phyloP scores from a whole-genome alignment of 2,797 vertebrate species.

The Cirrhinus molitorella region DNA sequence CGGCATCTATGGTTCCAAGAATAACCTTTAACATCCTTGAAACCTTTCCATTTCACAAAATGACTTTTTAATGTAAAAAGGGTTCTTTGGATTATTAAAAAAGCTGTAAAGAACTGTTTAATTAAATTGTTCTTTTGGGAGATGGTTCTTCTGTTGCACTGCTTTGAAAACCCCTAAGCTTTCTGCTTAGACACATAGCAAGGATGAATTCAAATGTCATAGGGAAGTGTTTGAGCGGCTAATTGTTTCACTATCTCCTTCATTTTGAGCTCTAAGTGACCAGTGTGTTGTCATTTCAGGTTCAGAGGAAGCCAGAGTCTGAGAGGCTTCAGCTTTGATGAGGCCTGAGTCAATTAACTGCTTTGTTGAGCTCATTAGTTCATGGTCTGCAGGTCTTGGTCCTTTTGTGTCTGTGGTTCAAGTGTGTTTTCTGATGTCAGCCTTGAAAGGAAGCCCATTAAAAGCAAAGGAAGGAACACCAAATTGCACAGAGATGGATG shows the following conservation, averaged over 20 bases:
- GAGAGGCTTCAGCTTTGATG: slow-evolving; percentile 31
- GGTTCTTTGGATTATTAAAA: too few relatives aligned
- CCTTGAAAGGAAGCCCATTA: slow-evolving; percentile 49
- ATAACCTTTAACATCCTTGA: too few relatives aligned
- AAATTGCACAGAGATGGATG: neutral
- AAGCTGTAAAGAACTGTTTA: too few relatives aligned
- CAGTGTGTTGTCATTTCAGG: slow-evolving; percentile 24
- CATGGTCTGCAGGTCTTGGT: slow-evolving; percentile 25
- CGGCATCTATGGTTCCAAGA: too few relatives aligned
- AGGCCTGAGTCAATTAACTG: slow-evolving; percentile 29
- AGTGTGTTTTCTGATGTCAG: slow-evolving; percentile 55
- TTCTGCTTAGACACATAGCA: neutral
- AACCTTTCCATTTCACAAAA: neutral
- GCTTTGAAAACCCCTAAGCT: neutral
- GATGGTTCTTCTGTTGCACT: too few relatives aligned
- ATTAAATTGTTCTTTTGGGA: too few relatives aligned
- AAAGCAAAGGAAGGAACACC: slow-evolving; percentile 35
- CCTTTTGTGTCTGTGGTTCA: slow-evolving; percentile 48
- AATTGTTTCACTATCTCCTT: slow-evolving; percentile 11
- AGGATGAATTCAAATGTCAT: neutral
- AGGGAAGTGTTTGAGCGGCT: neutral
- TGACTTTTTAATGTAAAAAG: neutral
- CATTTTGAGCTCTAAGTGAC: slow-evolving; percentile 24
- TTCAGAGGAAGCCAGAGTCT: slow-evolving; percentile 46
- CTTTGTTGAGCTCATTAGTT: slow-evolving; percentile 58